A percentile compares a stretch with the other conserved stretches of the same genome.
phyloP scores from a whole-genome alignment of 1,140 invertebrate species.

The Andrena cerasifolii region DNA sequence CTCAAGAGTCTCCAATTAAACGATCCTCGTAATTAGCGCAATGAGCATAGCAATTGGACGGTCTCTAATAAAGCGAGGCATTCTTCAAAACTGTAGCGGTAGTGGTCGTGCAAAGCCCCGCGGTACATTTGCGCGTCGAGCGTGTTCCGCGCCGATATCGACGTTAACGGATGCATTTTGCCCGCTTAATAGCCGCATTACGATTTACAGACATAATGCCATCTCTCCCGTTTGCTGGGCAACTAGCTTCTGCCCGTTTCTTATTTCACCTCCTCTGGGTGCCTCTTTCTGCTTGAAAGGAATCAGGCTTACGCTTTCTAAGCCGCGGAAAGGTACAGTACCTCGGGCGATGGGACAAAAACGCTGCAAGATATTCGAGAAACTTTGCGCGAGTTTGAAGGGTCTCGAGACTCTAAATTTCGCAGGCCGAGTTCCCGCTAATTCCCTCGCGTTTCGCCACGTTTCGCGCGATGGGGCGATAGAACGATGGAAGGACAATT shows the following conservation, averaged over 20 bases:
- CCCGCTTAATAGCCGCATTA: conserved; percentile 45
- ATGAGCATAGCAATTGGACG: background rate
- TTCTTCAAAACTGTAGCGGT: background rate
- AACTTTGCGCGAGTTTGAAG: background rate
- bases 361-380: background rate
- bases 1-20: background rate
- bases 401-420: too few relatives aligned
- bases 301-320: too few relatives aligned
- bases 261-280: too few relatives aligned
- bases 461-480: background rate
- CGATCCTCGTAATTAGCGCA: background rate
- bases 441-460: background rate
- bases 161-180: conserved; percentile 51
- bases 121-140: conserved; percentile 17
- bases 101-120: too few relatives aligned
- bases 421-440: too few relatives aligned
- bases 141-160: conserved; percentile 45
- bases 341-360: background rate
- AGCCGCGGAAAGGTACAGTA: too few relatives aligned
- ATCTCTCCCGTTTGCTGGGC: background rate
- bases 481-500: background rate
- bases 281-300: too few relatives aligned
- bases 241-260: too few relatives aligned
- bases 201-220: conserved; percentile 31
- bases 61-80: background rate